These are phyloP conservation scores for Synergus umbraculus DNA, from an alignment of 2,888 invertebrate genomes.

Conservation along the genomic window DNA sequence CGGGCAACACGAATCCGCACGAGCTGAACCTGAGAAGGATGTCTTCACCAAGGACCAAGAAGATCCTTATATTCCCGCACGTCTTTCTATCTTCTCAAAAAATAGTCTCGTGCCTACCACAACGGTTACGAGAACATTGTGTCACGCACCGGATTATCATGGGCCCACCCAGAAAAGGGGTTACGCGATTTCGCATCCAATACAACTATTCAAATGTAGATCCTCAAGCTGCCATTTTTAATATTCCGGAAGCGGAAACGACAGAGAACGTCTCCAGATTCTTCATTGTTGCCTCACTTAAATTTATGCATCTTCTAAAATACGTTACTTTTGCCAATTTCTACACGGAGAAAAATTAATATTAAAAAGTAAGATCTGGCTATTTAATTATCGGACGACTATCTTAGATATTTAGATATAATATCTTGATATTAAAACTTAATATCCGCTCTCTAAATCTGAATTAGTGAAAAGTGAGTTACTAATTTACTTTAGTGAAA, in stretches of 20 bases:
- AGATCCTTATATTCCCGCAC: conserved; percentile 48
- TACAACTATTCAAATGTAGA: conserved; percentile 60
- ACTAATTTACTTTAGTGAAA: too few relatives aligned
- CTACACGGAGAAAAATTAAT: too few relatives aligned
- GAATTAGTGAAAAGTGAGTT: too few relatives aligned
- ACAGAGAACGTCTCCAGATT: background rate
- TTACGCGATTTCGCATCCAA: conserved; percentile 58
- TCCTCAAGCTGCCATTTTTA: conserved; percentile 39
- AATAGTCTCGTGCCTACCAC: conserved; percentile 34
- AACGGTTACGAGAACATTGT: conserved; percentile 71
- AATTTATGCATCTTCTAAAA: background rate
- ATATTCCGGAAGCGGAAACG: conserved; percentile 39
- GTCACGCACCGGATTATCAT: conserved; percentile 69
- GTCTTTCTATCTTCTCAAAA: conserved; percentile 35
- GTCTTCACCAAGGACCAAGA: conserved; percentile 36
- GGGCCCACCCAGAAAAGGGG: conserved; percentile 54
- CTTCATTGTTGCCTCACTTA: background rate
- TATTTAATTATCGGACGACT: too few relatives aligned
- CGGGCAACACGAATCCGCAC: conserved; percentile 57
- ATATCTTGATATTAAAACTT: too few relatives aligned
- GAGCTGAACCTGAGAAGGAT: conserved; percentile 45
- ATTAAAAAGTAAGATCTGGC: too few relatives aligned
- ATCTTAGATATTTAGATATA: too few relatives aligned
- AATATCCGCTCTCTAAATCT: too few relatives aligned
- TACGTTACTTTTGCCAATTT: background rate